Base-by-base conservation (phyloP, 1,140 invertebrate species). In the Drosophila mauritiana region DNA sequence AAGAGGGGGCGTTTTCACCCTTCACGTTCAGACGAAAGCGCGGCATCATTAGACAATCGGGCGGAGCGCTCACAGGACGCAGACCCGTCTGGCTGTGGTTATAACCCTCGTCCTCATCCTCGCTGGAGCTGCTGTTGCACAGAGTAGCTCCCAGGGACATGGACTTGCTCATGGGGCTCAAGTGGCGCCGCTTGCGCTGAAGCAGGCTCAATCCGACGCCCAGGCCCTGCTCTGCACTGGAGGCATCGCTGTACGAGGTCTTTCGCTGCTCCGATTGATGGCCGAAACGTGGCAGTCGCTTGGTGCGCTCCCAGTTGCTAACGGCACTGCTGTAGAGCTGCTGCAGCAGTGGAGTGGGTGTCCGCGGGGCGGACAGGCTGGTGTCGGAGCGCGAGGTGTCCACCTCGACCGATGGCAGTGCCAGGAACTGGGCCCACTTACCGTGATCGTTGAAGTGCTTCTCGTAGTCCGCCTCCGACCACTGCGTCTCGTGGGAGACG, bases 391-490 rank as follows among this genome's bases (percentile, higher is more conserved):
- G 76, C n/a, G 82, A 69, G n/a, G 20, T 27, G 7, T 81, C 78
- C 65, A 45, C 34, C 84, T 93, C 49, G 89, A 92, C 58, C 86
- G 93, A 61, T 83, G 93, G 68, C 78, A 79, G 62, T 81, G 92
- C 39, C 49, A 88, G 54, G 65, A 68, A 88, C 54, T 78, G 74
- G 22, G 51, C 73, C 78, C 74, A 94, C 94, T 94, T 92, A 97
- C 96, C 96, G 92, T 97, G 96, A 88, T 97, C 96, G 90, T 95
- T 94, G 92, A 97, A 97, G 92, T 97, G 96, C 78, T 96, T 96
- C 93, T 97, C 96, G 78, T 96, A 95, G 92, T 97, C 97, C 45
- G 96, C 96, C 91, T 97, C 96, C 55, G 96, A 96, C 94, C 96
- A 96, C 76, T 96, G 95, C 1, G 95, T 95, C 86, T 96, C 95